A percentile compares a stretch with the other conserved stretches of the same genome.
These are phyloP conservation scores for Drosophila orena DNA, from an alignment of 1,140 invertebrate genomes.

Conservation along the genomic window DNA sequence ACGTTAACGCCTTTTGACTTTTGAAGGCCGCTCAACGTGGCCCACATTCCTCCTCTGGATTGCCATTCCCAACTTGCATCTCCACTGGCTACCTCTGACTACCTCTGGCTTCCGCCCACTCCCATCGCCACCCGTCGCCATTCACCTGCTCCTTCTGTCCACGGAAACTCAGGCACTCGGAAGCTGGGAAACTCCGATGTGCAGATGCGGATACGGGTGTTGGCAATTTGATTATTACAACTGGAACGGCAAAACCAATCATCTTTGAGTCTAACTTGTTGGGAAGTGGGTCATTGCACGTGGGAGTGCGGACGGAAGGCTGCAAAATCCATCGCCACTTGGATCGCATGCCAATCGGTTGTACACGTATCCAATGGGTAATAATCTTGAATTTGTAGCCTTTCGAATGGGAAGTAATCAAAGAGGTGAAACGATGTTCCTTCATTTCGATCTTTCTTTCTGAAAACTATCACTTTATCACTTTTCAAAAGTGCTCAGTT, in stretches of 20 bases:
- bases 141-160: conserved; percentile 2
- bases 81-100: not conserved
- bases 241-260: conserved; percentile 61
- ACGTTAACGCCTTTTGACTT: conserved; percentile 69
- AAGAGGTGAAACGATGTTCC: not conserved
- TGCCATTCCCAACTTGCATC: not conserved
- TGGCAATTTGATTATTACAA: conserved; percentile 72
- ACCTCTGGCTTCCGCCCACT: not conserved
- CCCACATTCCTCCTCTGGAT: conserved; percentile 36
- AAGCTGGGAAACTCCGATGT: conserved; percentile 6
- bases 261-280: conserved; percentile 35
- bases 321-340: conserved; percentile 13
- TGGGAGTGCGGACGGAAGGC: conserved; percentile 3
- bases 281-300: conserved; percentile 33
- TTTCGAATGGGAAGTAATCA: conserved; percentile 18
- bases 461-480: not conserved
- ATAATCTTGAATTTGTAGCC: conserved; percentile 15
- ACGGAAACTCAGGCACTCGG: not conserved
- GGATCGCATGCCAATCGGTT: conserved; percentile 1
- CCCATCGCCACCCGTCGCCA: not conserved
- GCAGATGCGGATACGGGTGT: conserved; percentile 25
- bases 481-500: too few species aligned
- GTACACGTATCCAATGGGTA: conserved; percentile 21
- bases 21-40: conserved; percentile 47
- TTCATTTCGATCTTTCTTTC: not conserved